Evolutionary conservation across 1,140 invertebrate species (phyloP).

Genomic region (Drosophila arawakana): DNA sequence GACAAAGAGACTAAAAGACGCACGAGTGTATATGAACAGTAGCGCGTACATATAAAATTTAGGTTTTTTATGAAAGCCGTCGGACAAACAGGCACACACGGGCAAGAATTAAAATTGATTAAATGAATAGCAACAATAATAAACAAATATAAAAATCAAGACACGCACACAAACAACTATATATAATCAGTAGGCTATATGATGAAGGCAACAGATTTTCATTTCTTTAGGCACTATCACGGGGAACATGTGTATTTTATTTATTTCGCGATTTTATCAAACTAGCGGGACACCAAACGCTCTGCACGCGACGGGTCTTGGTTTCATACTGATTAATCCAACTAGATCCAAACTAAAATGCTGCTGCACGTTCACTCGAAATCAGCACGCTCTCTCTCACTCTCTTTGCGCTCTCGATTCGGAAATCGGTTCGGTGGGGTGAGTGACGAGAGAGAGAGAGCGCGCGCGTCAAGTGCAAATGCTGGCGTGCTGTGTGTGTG

Average conservation of each 20-base stretch:
- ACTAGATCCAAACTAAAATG: constrained; percentile 33
- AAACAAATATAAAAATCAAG: constrained; percentile 15
- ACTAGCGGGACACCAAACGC: constrained; percentile 7
- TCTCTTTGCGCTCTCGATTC: constrained; percentile 1
- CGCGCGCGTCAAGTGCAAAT: not conserved
- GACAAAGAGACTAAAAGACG: not conserved
- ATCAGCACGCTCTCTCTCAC: not conserved
- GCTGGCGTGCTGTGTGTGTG: not conserved
- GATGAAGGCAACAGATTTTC: constrained; percentile 32
- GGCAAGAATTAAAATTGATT: constrained; percentile 36
- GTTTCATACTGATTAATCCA: constrained; percentile 46
- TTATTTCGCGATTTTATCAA: constrained; percentile 15
- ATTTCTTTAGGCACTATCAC: constrained; percentile 21
- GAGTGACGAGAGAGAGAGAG: constrained; percentile 1
- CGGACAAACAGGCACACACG: constrained; percentile 28
- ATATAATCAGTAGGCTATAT: constrained; percentile 24
- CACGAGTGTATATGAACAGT: not conserved
- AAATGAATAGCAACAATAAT: constrained; percentile 23
- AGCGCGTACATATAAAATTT: too few species aligned
- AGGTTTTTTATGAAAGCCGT: too few species aligned
- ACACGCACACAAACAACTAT: constrained; percentile 35
- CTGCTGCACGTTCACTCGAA: constrained; percentile 13
- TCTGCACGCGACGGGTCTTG: constrained; percentile 41
- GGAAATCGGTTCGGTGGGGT: not conserved
- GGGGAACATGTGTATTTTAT: constrained; percentile 21